These are phyloP conservation scores for Morinoia aosen DNA, from an alignment of 2,888 invertebrate species.

Conservation along the genomic window DNA sequence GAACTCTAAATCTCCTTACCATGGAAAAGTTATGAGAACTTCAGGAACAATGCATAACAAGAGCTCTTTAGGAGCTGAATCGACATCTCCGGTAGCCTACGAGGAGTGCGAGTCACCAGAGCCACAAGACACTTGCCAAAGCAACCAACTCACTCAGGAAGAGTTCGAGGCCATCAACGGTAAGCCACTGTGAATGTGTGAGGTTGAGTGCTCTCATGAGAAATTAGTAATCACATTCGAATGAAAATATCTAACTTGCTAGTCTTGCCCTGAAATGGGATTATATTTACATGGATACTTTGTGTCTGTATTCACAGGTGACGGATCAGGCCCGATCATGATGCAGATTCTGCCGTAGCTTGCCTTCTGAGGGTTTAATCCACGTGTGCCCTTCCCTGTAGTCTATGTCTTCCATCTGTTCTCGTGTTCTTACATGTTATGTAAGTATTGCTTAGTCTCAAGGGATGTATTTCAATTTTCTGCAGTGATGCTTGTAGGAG, in stretches of 20 bases:
- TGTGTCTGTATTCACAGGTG: background rate
- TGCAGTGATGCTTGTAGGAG: background rate
- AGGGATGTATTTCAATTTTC: background rate
- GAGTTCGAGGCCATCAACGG: slow-evolving; percentile 45
- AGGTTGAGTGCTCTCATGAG: background rate
- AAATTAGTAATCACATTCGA: background rate
- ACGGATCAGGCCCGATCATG: slow-evolving; percentile 43
- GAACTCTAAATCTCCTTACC: background rate
- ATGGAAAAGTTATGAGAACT: background rate
- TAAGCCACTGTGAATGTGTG: background rate
- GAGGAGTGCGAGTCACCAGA: slow-evolving; percentile 8
- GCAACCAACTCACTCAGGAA: slow-evolving; percentile 44
- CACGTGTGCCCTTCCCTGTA: background rate
- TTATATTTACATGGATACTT: background rate
- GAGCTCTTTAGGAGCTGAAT: background rate
- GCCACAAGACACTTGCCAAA: slow-evolving; percentile 29
- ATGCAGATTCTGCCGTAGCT: slow-evolving; percentile 44
- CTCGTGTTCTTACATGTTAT: background rate
- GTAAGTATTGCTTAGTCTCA: background rate
- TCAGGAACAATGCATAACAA: background rate
- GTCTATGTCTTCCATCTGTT: background rate
- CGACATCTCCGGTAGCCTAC: background rate
- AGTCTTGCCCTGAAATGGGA: background rate
- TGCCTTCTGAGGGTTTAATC: background rate
- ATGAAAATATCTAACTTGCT: background rate